Percentiles rank a stretch among this genome's conserved stretches.
phyloP scores from a whole-genome alignment of 2,797 vertebrate species.

The Borostomias antarcticus region DNA sequence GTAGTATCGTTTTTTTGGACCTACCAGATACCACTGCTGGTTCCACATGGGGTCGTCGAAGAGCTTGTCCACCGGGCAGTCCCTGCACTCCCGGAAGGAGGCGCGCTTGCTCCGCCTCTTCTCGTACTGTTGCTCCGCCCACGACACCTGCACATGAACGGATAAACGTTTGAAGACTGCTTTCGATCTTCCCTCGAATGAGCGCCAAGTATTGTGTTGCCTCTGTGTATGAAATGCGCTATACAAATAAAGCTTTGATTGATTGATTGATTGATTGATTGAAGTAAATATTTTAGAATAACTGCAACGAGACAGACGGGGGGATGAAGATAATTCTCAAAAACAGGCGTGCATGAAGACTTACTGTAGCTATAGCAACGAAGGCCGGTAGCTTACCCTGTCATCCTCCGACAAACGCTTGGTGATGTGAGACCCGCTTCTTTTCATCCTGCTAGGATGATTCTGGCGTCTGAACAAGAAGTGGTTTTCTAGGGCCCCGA shows the following conservation, averaged over 20 bases:
- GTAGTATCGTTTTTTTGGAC: constrained; percentile 47
- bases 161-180: too few species aligned
- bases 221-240: too few species aligned
- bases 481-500: constrained; percentile 93
- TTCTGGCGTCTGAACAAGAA: constrained; percentile 90
- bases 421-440: constrained; percentile 87
- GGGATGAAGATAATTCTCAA: too few species aligned
- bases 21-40: constrained; percentile 98
- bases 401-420: constrained; percentile 92
- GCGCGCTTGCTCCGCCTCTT: constrained; percentile 88
- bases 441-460: constrained; percentile 87
- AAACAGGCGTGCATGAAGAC: too few species aligned
- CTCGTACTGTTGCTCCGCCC: constrained; percentile 97
- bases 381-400: constrained; percentile 86
- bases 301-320: not conserved
- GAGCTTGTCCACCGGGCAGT: constrained; percentile 83
- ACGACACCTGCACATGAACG: constrained; percentile 85
- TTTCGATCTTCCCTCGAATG: too few species aligned
- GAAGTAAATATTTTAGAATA: not conserved
- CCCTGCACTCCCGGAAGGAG: constrained; percentile 67
- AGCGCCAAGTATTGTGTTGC: too few species aligned
- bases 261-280: not conserved
- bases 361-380: too few species aligned
- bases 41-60: constrained; percentile 99
- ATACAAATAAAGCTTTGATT: not conserved